Evolutionary conservation across 23 tunicate genomes (phyloP).

Genomic region (Styela clava): DNA sequence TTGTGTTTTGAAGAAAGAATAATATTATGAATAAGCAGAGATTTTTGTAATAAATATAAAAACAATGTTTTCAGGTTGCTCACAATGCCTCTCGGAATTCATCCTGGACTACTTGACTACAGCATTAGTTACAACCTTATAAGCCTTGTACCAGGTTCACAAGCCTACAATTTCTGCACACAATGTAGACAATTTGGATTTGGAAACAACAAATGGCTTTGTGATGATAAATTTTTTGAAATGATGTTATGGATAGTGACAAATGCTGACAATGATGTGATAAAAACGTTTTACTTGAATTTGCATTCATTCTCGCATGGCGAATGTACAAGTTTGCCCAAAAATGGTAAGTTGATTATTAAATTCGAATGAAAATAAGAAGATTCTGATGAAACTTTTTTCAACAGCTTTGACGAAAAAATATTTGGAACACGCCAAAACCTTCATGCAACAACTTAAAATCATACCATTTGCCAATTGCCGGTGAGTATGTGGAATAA

Average conservation of each 20-base stretch:
- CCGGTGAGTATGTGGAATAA: conserved; percentile 22
- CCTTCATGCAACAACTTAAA: not conserved
- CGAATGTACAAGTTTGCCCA: conserved; percentile 3
- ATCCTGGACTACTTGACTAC: not conserved
- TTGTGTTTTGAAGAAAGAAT: no score
- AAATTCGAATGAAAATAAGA: not conserved
- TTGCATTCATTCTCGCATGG: not conserved
- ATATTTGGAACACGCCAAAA: not conserved
- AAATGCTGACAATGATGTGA: not conserved
- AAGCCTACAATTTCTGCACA: conserved; percentile 6
- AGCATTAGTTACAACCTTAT: not conserved
- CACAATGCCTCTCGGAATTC: conserved; percentile 10
- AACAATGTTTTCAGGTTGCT: conserved; percentile 9
- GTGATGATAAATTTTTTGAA: conserved; percentile 43
- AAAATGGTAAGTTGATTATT: not conserved
- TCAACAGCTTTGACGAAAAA: conserved; percentile 3
- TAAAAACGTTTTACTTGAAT: not conserved
- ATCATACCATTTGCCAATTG: not conserved
- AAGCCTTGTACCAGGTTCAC: conserved; percentile 15
- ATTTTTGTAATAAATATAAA: no score
- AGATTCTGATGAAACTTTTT: not conserved
- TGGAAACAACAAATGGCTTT: conserved; percentile 63
- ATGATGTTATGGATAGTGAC: conserved; percentile 47
- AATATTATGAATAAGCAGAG: no score
- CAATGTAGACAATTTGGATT: not conserved